Percentiles rank a stretch among this genome's conserved stretches.
Evolutionary conservation across 2,888 invertebrate species (phyloP).

Genomic region (Agrenia bidenticulata): DNA sequence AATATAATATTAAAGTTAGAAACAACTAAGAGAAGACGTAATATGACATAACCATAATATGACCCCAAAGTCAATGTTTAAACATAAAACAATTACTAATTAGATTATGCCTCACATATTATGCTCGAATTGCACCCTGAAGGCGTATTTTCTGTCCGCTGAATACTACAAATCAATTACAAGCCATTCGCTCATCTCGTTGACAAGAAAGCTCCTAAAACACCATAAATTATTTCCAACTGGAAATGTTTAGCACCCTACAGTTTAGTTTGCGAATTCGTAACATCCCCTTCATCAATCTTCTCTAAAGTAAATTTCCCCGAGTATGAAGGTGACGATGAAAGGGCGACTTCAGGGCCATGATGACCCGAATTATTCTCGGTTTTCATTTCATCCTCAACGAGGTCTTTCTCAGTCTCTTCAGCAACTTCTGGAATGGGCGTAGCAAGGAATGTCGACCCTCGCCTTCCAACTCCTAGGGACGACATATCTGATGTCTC

Average conservation of each 20-base stretch:
- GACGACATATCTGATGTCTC: background rate
- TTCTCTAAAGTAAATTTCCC: constrained; percentile 24
- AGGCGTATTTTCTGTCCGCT: too few relatives aligned
- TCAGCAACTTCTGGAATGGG: constrained; percentile 46
- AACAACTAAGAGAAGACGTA: too few relatives aligned
- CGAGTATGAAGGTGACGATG: constrained; percentile 19
- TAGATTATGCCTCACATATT: too few relatives aligned
- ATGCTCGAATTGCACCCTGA: too few relatives aligned
- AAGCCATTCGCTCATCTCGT: too few relatives aligned
- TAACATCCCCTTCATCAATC: constrained; percentile 32
- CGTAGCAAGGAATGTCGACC: constrained; percentile 45
- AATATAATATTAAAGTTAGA: too few relatives aligned
- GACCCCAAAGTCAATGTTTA: too few relatives aligned
- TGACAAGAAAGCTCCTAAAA: too few relatives aligned
- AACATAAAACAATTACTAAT: too few relatives aligned
- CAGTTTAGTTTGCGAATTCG: constrained; percentile 10
- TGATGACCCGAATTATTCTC: background rate
- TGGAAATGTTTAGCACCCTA: background rate
- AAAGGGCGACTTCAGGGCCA: constrained; percentile 12
- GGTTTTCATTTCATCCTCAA: constrained; percentile 33
- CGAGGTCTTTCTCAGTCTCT: constrained; percentile 50
- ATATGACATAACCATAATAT: too few relatives aligned
- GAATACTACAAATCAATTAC: too few relatives aligned
- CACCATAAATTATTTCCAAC: too few relatives aligned
- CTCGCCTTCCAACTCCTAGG: constrained; percentile 32